Evolutionary conservation across 2,113 vertebrate species (phyloP).

Genomic region (Ceyx cyanopectus): DNA sequence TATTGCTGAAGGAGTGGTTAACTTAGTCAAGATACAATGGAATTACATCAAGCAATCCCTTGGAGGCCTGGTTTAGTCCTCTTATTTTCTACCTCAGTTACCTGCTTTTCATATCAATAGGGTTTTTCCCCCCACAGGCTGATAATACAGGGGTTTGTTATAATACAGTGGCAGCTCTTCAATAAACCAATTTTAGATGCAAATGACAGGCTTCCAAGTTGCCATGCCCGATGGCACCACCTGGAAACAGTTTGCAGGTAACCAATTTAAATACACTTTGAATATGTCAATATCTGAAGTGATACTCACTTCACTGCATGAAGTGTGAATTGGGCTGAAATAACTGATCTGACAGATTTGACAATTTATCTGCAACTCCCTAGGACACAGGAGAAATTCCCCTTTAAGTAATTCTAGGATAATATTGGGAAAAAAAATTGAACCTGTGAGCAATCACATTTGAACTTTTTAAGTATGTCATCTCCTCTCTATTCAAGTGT

Average conservation of each 20-base stretch:
- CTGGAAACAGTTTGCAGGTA: background rate
- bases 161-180: background rate
- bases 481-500: background rate
- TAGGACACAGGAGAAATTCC: background rate
- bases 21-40: background rate
- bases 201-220: background rate
- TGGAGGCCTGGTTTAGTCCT: background rate
- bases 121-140: fast-evolving
- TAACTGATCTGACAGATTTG: background rate
- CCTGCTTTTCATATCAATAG: background rate
- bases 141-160: background rate
- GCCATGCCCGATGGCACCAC: background rate
- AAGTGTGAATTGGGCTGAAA: background rate
- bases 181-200: background rate
- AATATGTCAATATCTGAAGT: background rate
- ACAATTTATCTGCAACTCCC: background rate
- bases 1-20: background rate
- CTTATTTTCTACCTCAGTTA: background rate
- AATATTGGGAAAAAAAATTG: background rate
- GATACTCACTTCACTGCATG: no score
- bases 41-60: background rate
- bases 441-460: background rate
- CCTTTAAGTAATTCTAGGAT: background rate
- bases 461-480: background rate
- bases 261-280: background rate